A percentile compares a stretch with the other conserved stretches of the same genome.
These are phyloP conservation scores for Euura lappo DNA, from an alignment of 1,140 invertebrate genomes.

Conservation along the genomic window DNA sequence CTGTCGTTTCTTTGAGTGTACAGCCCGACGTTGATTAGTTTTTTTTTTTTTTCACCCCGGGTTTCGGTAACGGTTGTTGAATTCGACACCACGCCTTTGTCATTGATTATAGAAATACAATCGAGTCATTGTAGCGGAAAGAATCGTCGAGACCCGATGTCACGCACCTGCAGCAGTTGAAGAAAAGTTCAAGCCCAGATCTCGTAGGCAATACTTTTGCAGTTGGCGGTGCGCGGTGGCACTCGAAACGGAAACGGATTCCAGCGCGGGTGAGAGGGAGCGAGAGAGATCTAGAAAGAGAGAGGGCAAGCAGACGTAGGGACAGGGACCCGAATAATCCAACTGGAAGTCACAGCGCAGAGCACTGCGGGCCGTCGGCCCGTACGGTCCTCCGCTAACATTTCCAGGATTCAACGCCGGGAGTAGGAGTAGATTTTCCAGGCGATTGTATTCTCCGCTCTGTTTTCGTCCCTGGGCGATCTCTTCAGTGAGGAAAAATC, in stretches of 20 bases:
- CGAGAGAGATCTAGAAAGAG: constrained; percentile 38
- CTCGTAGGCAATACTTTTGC: constrained; percentile 46
- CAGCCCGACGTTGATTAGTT: background rate
- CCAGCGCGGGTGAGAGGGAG: constrained; percentile 47
- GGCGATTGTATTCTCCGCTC: background rate
- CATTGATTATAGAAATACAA: no score
- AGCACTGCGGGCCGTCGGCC: constrained; percentile 54
- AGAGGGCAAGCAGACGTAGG: constrained; percentile 42
- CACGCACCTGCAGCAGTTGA: no score
- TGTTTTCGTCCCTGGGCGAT: background rate
- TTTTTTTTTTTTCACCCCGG: background rate
- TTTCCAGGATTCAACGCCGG: constrained; percentile 2
- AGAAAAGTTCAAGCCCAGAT: no score
- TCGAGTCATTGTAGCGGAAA: no score
- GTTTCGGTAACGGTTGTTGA: no score
- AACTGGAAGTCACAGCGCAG: constrained; percentile 49
- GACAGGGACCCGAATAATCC: constrained; percentile 56
- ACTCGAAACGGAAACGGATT: constrained; percentile 60
- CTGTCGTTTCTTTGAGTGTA: background rate
- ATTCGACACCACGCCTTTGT: no score
- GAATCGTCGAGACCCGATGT: no score
- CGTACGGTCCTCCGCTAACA: constrained; percentile 34
- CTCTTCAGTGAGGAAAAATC: no score
- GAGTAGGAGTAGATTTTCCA: background rate
- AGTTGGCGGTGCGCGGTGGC: constrained; percentile 45